Evolutionary conservation across 1,140 invertebrate species (phyloP), one percentile per base, ranked within the genome.

Genomic region (Linepithema humile): DNA sequence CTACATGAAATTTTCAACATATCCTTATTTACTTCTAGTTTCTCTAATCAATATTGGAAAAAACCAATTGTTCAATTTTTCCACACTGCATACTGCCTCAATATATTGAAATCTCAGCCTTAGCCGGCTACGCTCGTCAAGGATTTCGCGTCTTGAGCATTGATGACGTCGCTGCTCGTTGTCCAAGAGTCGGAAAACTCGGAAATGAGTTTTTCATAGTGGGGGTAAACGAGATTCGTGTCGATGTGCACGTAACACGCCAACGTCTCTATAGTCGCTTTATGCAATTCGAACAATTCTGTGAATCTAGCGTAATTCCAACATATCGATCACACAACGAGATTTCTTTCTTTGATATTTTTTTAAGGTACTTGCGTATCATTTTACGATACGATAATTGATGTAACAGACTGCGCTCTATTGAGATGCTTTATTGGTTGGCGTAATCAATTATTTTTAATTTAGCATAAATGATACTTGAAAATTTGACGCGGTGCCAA

Each of bases 131-230:
- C 15, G 12, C 75, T 78, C 50, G 32, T 55, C 77, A 53, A 69
- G 50, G 77, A 84, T 70, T 45, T 72, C 23, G 62, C 23, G n/a
- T 87, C 84, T 78, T 57, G 77, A 45, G 23, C 40, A 0, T 40
- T 7, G 26, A 45, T 53, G 62, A 82, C 65, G 53, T 78, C 64
- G 62, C 35, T n/a, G 62, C 35, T n/a, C 38, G 77, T 62, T 48
- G 85, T 84, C n/a, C 64, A 48, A 64, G 72, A 43, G 82, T 73
- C 85, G 85, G 72, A 69, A 86, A 87, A 83, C 86, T 87, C 65
- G 85, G 85, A 84, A 86, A 65, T 43, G 55, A 43, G 43, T 43
- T 12, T 75, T 50, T 48, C n/a, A 48, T 6, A 20, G 72, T 32
- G 50, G 70, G 80, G 64, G 48, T 15, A 53, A 67, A 72, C 23